Percentiles rank a stretch among this genome's conserved stretches.
Conservation (phyloP, 2,113 vertebrate genomes). For the Clupea harengus region DNA sequence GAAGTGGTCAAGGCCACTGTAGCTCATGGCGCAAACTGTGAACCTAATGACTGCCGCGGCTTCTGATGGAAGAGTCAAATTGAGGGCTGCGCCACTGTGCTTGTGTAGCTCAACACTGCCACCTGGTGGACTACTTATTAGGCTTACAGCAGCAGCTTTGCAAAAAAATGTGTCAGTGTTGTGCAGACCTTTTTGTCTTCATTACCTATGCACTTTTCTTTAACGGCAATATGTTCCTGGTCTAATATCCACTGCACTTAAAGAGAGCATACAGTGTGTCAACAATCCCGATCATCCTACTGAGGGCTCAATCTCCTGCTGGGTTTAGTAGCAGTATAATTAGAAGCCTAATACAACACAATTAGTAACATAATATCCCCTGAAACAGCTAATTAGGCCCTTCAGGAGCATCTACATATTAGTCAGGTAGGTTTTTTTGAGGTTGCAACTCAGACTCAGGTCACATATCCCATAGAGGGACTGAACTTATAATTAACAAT, state of each 20-base stretch:
- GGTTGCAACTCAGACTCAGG: no score
- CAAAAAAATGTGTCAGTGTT: neutral
- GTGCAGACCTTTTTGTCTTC: neutral
- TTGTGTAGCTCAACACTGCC: neutral
- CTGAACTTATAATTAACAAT: neutral
- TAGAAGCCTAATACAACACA: neutral
- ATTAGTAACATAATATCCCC: neutral
- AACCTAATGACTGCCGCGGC: neutral
- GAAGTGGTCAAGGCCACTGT: neutral
- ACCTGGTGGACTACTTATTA: neutral
- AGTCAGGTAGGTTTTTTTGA: neutral
- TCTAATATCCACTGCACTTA: neutral
- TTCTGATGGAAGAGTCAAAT: neutral
- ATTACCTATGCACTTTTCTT: neutral
- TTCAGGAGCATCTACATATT: neutral
- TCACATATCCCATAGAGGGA: neutral
- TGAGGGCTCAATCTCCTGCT: neutral
- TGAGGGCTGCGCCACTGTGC: neutral
- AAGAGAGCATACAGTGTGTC: neutral
- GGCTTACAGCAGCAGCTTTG: neutral
- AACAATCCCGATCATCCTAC: neutral
- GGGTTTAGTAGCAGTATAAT: neutral
- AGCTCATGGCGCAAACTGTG: neutral
- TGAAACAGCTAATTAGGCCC: neutral
- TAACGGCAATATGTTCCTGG: neutral